Conservation (phyloP, 2,113 vertebrate genomes). For the Heterocephalus glaber region DNA sequence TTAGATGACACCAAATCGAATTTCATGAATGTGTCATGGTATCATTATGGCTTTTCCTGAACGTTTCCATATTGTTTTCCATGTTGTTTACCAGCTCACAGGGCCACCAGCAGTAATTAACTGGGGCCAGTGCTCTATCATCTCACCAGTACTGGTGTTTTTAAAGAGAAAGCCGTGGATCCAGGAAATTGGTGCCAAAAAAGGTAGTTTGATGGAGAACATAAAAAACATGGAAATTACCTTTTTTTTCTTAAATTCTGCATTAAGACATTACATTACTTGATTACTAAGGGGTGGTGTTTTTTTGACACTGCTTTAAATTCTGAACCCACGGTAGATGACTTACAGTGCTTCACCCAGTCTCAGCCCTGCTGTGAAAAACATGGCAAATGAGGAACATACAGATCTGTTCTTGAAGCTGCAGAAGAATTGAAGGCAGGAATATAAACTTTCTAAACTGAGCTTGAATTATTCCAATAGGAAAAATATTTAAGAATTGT, state of each 20-base stretch:
- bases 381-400: background rate
- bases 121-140: background rate
- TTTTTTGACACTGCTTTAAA: background rate
- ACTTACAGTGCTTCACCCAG: background rate
- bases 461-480: background rate
- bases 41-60: background rate
- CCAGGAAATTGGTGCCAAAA: background rate
- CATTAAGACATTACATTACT: background rate
- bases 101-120: background rate
- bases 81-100: background rate
- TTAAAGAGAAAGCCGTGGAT: background rate
- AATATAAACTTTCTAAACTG: constrained; percentile 35
- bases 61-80: background rate
- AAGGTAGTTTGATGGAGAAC: background rate
- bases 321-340: background rate
- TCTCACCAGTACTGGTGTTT: background rate
- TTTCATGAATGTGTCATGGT: background rate
- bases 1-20: background rate
- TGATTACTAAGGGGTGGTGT: background rate
- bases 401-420: constrained; percentile 5
- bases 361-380: background rate
- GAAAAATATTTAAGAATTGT: background rate
- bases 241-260: background rate
- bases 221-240: background rate
- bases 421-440: constrained; percentile 41